Percentiles rank a stretch among this genome's conserved stretches.
Conservation (phyloP, 2,113 vertebrate species). For the Orthonyx spaldingii region DNA sequence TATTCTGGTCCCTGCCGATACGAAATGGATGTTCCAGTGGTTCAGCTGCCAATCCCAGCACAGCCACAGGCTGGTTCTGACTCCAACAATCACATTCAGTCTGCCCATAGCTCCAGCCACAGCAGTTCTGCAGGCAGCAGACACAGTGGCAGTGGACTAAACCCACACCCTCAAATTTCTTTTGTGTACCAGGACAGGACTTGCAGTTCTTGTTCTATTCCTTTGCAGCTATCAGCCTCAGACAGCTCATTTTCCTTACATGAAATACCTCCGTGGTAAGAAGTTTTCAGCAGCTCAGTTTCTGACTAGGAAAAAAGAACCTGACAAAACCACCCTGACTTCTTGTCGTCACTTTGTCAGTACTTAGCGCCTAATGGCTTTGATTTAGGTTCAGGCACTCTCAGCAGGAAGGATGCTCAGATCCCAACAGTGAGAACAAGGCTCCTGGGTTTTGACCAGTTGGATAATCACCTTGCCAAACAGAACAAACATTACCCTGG, state of each 20-base stretch:
- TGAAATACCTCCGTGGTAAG: not conserved
- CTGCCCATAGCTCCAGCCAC: not conserved
- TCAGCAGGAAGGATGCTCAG: not conserved
- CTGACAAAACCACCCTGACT: not conserved
- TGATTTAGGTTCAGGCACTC: not conserved
- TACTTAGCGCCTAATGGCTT: not conserved
- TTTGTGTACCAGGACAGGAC: not conserved
- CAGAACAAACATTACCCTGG: not conserved
- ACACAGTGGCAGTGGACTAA: not conserved
- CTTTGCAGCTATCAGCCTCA: not conserved
- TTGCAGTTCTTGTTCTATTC: not conserved
- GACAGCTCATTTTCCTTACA: not conserved
- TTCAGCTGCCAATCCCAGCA: not conserved
- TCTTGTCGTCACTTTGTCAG: not conserved
- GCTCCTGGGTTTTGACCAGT: not conserved
- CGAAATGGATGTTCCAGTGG: not conserved
- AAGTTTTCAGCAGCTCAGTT: not conserved
- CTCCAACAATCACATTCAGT: fast-evolving
- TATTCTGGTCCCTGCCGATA: not conserved
- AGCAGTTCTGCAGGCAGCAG: not conserved
- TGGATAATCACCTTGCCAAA: not conserved
- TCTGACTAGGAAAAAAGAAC: not conserved
- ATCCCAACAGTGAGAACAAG: not conserved
- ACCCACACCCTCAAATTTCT: not conserved
- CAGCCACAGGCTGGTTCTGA: not conserved